Percentiles rank a stretch among this genome's conserved stretches.
These are phyloP conservation scores for Sesamia inferens DNA, from an alignment of 2,888 invertebrate species.

Conservation along the genomic window DNA sequence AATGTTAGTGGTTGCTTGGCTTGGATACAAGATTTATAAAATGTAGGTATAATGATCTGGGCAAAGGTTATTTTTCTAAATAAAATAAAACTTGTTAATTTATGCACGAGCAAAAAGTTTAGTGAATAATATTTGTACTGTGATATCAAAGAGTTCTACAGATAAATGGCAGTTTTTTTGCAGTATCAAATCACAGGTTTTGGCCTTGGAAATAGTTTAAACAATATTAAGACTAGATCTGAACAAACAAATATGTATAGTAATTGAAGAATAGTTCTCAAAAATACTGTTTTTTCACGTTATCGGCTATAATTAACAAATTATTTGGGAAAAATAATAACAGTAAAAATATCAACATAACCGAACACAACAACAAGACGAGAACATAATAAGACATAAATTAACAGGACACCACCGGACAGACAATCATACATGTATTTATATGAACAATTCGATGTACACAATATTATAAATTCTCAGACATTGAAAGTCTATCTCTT, in stretches of 20 bases:
- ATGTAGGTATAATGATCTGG: constrained; percentile 1
- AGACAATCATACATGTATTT: background rate
- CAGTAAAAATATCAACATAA: background rate
- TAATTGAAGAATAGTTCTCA: background rate
- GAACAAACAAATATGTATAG: constrained; percentile 10
- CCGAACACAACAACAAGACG: background rate
- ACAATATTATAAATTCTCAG: background rate
- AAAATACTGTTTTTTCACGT: background rate
- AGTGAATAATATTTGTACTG: background rate
- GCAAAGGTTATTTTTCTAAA: constrained; percentile 23
- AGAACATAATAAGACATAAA: constrained; percentile 2
- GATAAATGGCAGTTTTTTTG: constrained; percentile 7
- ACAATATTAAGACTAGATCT: constrained; percentile 13
- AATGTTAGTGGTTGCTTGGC: constrained; percentile 10
- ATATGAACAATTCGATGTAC: constrained; percentile 9
- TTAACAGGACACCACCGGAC: background rate
- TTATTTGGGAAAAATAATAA: background rate
- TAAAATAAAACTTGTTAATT: background rate
- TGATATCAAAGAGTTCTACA: background rate
- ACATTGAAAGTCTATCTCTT: no score
- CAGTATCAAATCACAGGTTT: background rate
- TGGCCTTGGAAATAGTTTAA: constrained; percentile 10
- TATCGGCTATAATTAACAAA: no score
- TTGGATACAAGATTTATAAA: constrained; percentile 8
- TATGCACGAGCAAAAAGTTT: constrained; percentile 6